Evolutionary conservation across 92 coral and sea anemone genomes (phyloP).

Genomic region (Hydrozoanthus gracilis): DNA sequence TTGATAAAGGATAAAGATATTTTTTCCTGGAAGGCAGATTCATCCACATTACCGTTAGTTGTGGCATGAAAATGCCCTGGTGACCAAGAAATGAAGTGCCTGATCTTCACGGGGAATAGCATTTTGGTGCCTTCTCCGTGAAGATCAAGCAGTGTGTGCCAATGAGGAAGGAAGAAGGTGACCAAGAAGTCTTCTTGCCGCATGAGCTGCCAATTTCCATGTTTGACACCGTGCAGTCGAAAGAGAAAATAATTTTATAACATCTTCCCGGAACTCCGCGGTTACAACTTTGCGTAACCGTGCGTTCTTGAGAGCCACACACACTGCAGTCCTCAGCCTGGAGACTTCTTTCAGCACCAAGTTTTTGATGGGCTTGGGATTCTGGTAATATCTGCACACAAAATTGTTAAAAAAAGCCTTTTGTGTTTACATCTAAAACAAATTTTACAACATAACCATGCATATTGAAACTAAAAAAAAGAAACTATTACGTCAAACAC

Average conservation of each 20-base stretch:
- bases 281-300: slow-evolving; percentile 35
- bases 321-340: slow-evolving; percentile 52
- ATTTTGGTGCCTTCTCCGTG: slow-evolving; percentile 66
- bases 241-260: slow-evolving; percentile 47
- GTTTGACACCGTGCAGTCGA: slow-evolving; percentile 20
- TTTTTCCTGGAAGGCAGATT: slow-evolving; percentile 56
- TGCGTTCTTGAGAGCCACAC: slow-evolving; percentile 49
- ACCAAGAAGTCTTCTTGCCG: slow-evolving; percentile 32
- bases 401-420: not conserved
- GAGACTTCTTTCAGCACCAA: slow-evolving; percentile 44
- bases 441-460: slow-evolving; percentile 9
- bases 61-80: slow-evolving; percentile 29
- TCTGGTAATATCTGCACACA: slow-evolving; percentile 45
- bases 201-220: slow-evolving; percentile 45
- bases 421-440: not conserved
- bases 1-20: slow-evolving; percentile 53
- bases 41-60: slow-evolving; percentile 11
- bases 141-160: slow-evolving; percentile 53
- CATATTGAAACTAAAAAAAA: not conserved
- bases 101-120: slow-evolving; percentile 42
- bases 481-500: slow-evolving; percentile 59
- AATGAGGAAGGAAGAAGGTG: slow-evolving; percentile 34
- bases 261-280: slow-evolving; percentile 58
- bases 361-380: slow-evolving; percentile 57
- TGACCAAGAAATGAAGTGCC: slow-evolving; percentile 64